phyloP scores from a whole-genome alignment of 2,797 vertebrate species.

The Lycodopsis pacificus region DNA sequence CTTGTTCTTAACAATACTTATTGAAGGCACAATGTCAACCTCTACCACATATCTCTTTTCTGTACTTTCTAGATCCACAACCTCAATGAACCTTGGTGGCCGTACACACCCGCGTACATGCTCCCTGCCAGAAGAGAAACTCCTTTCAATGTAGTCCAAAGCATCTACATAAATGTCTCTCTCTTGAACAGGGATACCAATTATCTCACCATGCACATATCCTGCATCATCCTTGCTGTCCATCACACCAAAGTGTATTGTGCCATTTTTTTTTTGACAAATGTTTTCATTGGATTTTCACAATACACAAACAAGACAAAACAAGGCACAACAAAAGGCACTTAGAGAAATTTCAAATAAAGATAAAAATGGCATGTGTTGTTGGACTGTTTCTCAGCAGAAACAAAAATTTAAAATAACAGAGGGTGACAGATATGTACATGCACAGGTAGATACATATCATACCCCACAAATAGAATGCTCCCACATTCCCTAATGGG shows the following conservation, averaged over 20 bases:
- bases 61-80: conserved; percentile 74
- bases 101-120: conserved; percentile 83
- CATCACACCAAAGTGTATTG: conserved; percentile 90
- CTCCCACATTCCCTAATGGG: too few relatives aligned
- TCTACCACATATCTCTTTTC: conserved; percentile 86
- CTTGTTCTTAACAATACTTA: conserved; percentile 72
- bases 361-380: too few relatives aligned
- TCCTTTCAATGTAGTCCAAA: conserved; percentile 82
- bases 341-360: too few relatives aligned
- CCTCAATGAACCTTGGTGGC: conserved; percentile 86
- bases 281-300: too few relatives aligned
- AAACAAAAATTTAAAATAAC: too few relatives aligned
- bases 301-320: too few relatives aligned
- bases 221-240: conserved; percentile 79
- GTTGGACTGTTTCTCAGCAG: too few relatives aligned
- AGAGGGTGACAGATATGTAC: too few relatives aligned
- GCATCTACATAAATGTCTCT: conserved; percentile 84
- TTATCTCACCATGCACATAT: conserved; percentile 85
- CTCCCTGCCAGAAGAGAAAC: conserved; percentile 75
- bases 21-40: conserved; percentile 84
- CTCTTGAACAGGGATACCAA: conserved; percentile 80
- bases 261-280: too few relatives aligned
- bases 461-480: too few relatives aligned
- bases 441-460: too few relatives aligned
- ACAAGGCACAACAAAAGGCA: too few relatives aligned